Evolutionary conservation across 2,888 invertebrate species (phyloP).

Genomic region (Lampropteryx suffumata): DNA sequence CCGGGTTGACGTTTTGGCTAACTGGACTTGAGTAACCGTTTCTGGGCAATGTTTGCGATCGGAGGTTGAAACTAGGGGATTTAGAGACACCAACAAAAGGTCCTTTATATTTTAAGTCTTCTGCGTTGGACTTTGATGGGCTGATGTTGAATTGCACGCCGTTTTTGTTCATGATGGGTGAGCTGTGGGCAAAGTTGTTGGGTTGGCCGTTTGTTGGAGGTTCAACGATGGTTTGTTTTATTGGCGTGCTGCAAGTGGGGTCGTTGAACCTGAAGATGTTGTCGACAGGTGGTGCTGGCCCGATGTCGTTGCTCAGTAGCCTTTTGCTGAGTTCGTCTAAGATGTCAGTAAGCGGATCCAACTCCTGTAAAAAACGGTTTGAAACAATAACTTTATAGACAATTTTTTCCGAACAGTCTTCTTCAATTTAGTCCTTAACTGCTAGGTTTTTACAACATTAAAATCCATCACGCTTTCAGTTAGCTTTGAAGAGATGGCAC

Average conservation of each 20-base stretch:
- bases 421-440: no score
- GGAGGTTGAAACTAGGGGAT: slow-evolving; percentile 74
- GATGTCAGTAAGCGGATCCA: slow-evolving; percentile 86
- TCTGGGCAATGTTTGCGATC: slow-evolving; percentile 89
- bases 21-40: slow-evolving; percentile 82
- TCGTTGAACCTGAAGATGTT: slow-evolving; percentile 88
- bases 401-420: no score
- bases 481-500: no score
- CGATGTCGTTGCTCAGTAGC: slow-evolving; percentile 74
- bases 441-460: no score
- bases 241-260: slow-evolving; percentile 79
- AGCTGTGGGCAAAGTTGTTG: slow-evolving; percentile 75
- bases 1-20: slow-evolving; percentile 72
- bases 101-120: slow-evolving; percentile 72
- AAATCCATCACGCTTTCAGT: no score
- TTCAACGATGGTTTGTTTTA: slow-evolving; percentile 53
- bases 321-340: slow-evolving; percentile 87
- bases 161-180: slow-evolving; percentile 81
- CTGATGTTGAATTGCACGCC: slow-evolving; percentile 80
- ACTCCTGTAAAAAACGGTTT: slow-evolving; percentile 59
- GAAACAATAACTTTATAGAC: no score
- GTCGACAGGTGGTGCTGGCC: slow-evolving; percentile 68
- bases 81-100: slow-evolving; percentile 66
- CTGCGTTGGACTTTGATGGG: slow-evolving; percentile 71
- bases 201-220: slow-evolving; percentile 54